A percentile compares a stretch with the other conserved stretches of the same genome.
phyloP scores from a whole-genome alignment of 2,113 vertebrate genomes.

The Axis porcinus region DNA sequence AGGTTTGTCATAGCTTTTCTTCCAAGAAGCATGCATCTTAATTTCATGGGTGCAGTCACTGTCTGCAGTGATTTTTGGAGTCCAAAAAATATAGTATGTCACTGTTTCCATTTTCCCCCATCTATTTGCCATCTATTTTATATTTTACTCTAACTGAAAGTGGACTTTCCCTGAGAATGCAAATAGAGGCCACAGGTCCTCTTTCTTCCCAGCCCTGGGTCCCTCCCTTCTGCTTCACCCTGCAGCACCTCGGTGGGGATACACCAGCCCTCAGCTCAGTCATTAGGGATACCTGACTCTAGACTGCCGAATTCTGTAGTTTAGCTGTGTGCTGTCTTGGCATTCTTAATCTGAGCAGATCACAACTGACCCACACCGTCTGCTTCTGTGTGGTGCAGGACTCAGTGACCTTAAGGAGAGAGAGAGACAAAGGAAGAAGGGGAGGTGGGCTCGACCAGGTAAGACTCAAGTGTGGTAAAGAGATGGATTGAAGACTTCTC shows the following conservation, averaged over 20 bases:
- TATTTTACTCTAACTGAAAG: background rate
- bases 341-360: background rate
- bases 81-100: background rate
- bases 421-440: background rate
- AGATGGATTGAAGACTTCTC: background rate
- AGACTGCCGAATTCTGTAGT: background rate
- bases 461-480: background rate
- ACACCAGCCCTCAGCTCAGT: background rate
- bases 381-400: too few relatives aligned
- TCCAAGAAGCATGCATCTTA: background rate
- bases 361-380: too few relatives aligned
- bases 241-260: background rate
- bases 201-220: too few relatives aligned
- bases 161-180: background rate
- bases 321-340: background rate
- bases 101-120: background rate
- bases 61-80: background rate
- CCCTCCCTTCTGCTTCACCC: background rate
- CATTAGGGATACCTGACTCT: background rate
- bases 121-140: background rate
- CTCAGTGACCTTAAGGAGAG: too few relatives aligned
- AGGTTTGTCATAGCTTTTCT: background rate
- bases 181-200: background rate
- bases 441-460: accelerated
- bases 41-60: background rate